A percentile compares a stretch with the other conserved stretches of the same genome.
Evolutionary conservation across 2,888 invertebrate genomes (phyloP).

Genomic region (Cheilosia vernalis): DNA sequence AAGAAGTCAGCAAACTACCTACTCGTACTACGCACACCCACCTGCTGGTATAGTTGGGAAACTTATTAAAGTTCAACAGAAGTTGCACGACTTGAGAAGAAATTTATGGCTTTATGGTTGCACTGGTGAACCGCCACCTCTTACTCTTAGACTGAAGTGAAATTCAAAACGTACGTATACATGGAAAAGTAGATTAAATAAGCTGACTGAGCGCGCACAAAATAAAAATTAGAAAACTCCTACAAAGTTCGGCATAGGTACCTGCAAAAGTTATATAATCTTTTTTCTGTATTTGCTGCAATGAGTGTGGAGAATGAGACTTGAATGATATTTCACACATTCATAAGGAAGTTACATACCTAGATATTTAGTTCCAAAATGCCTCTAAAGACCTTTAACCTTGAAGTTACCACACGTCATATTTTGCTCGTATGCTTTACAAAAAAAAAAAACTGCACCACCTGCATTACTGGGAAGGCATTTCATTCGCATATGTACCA

Average conservation of each 20-base stretch:
- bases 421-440: no score
- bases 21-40: neutral
- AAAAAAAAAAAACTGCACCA: no score
- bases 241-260: neutral
- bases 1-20: neutral
- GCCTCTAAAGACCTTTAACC: no score
- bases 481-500: no score
- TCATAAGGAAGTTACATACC: no score
- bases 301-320: no score
- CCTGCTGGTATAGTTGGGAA: conserved; percentile 15
- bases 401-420: no score
- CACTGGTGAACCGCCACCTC: conserved; percentile 12
- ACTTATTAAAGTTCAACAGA: conserved; percentile 41
- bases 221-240: conserved; percentile 11
- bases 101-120: conserved; percentile 33
- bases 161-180: conserved; percentile 8
- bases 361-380: no score
- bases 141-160: neutral
- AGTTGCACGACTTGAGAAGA: conserved; percentile 30
- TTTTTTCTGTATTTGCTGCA: neutral
- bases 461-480: no score
- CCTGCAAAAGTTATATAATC: neutral
- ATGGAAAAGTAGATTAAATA: conserved; percentile 27
- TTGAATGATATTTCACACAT: no score
- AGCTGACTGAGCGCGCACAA: neutral